phyloP scores from a whole-genome alignment of 1,140 invertebrate genomes.

The Notospermus geniculatus region DNA sequence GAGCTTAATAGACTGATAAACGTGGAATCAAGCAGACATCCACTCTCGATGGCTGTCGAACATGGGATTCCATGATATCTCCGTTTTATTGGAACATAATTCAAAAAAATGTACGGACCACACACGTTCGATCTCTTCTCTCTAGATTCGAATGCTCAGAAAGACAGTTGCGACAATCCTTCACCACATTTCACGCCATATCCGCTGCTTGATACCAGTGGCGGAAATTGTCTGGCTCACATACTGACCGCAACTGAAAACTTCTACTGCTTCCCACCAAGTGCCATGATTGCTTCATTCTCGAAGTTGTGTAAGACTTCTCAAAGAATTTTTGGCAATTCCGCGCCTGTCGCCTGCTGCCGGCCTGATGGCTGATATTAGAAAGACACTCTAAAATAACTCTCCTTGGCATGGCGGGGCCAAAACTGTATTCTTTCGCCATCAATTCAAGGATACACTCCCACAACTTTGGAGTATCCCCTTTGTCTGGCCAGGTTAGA shows the following conservation, averaged over 20 bases:
- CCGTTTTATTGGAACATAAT: neutral
- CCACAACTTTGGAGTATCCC: too few relatives aligned
- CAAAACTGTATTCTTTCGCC: too few relatives aligned
- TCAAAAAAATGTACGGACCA: neutral
- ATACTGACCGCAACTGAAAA: neutral
- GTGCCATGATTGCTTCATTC: too few relatives aligned
- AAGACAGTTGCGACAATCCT: neutral
- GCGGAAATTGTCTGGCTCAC: neutral
- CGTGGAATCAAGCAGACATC: neutral
- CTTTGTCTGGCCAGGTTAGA: too few relatives aligned
- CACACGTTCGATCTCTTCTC: neutral
- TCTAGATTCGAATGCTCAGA: neutral
- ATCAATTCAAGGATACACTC: too few relatives aligned
- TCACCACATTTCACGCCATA: constrained; percentile 3
- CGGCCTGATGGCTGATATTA: too few relatives aligned
- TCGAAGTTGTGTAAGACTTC: too few relatives aligned
- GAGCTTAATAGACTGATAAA: neutral
- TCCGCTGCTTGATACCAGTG: neutral
- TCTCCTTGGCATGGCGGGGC: too few relatives aligned
- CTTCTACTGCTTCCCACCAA: too few relatives aligned
- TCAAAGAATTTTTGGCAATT: too few relatives aligned
- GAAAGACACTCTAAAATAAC: too few relatives aligned
- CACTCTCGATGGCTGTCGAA: neutral
- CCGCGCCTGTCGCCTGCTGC: too few relatives aligned
- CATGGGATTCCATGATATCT: neutral